These are phyloP conservation scores for Hemiprocne comata DNA, from an alignment of 2,113 vertebrate genomes.

Conservation along the genomic window DNA sequence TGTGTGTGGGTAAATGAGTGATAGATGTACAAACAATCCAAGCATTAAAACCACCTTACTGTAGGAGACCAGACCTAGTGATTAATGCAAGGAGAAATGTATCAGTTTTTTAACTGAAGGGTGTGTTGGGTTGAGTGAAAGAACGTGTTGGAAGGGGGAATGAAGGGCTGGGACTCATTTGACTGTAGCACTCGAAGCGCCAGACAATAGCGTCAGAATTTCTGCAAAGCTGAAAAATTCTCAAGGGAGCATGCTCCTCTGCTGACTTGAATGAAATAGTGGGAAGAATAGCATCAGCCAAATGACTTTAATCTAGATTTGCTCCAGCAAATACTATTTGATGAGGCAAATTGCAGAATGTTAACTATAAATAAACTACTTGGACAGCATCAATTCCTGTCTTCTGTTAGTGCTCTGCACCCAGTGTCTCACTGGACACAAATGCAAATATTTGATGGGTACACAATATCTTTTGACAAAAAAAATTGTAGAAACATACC, in stretches of 20 bases:
- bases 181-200: neutral
- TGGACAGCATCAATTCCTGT: neutral
- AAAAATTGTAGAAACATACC: neutral
- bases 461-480: neutral
- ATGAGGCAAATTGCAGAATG: constrained; percentile 19
- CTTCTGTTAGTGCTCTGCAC: neutral
- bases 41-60: neutral
- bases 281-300: constrained; percentile 14
- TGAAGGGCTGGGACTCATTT: constrained; percentile 17
- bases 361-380: neutral
- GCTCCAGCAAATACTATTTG: neutral
- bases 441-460: neutral
- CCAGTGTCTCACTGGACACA: neutral
- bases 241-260: constrained; percentile 24
- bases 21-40: neutral
- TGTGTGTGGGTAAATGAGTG: neutral
- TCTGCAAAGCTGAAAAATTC: neutral
- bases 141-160: neutral
- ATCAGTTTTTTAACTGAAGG: neutral
- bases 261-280: constrained; percentile 38
- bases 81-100: neutral
- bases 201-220: constrained; percentile 50
- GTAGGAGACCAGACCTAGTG: neutral
- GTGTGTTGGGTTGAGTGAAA: neutral
- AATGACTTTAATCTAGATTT: neutral